These are phyloP conservation scores for Limanda limanda DNA, from an alignment of 2,113 vertebrate species.

Conservation along the genomic window DNA sequence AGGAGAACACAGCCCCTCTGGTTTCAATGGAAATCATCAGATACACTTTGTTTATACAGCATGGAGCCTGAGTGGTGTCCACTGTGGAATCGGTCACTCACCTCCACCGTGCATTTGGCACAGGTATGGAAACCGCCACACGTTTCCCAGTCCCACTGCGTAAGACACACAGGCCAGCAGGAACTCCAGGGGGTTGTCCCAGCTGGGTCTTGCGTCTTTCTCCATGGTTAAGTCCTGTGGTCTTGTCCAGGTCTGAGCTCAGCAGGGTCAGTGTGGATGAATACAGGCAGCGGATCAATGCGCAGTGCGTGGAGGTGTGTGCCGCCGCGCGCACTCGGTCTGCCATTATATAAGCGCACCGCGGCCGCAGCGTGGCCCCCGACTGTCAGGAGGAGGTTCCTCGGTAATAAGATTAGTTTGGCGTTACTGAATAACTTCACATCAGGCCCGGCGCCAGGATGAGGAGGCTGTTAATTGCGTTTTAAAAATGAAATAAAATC, in stretches of 20 bases:
- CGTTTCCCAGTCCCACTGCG: conserved; percentile 93
- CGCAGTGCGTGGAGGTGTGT: background rate
- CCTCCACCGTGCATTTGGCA: conserved; percentile 97
- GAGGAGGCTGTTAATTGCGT: too few species aligned
- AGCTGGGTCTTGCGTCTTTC: conserved; percentile 85
- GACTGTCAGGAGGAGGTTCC: conserved; percentile 15
- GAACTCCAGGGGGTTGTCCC: conserved; percentile 90
- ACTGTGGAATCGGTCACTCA: conserved; percentile 72
- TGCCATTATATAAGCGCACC: background rate
- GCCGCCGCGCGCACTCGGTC: background rate
- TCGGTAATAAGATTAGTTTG: background rate
- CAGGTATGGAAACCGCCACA: conserved; percentile 97
- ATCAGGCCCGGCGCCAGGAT: background rate
- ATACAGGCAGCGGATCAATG: background rate
- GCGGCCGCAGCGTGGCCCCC: background rate
- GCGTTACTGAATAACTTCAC: conserved; percentile 4
- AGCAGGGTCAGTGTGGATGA: too few species aligned
- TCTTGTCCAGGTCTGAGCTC: background rate
- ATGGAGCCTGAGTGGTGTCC: background rate
- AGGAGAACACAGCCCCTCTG: too few species aligned
- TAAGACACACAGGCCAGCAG: conserved; percentile 94
- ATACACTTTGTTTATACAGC: background rate
- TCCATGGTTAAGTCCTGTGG: conserved; percentile 49
- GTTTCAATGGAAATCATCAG: too few species aligned
- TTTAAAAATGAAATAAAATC: too few species aligned